Conservation (phyloP, 2,797 vertebrate species). For the Thamnophis elegans region DNA sequence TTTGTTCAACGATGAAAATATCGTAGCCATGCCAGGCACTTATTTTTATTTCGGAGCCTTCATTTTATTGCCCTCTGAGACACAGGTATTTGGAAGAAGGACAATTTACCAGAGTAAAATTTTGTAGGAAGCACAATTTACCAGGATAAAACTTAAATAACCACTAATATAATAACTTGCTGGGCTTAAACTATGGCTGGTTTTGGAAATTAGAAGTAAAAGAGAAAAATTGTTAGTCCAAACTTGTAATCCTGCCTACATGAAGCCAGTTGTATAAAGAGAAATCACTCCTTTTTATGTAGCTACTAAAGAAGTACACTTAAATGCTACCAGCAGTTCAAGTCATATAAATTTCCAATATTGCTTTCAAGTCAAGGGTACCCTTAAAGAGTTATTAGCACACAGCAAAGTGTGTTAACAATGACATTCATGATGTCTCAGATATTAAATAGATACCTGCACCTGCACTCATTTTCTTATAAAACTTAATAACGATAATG, state of each 20-base stretch:
- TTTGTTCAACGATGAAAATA: slow-evolving; percentile 53
- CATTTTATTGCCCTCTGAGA: slow-evolving; percentile 52
- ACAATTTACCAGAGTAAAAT: slow-evolving; percentile 36
- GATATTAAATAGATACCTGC: slow-evolving; percentile 76
- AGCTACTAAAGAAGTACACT: slow-evolving; percentile 66
- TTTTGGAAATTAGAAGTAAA: background rate
- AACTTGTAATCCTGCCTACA: slow-evolving; percentile 58
- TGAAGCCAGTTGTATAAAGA: slow-evolving; percentile 63
- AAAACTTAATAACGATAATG: slow-evolving; percentile 79
- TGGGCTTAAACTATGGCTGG: slow-evolving; percentile 36
- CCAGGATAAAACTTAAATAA: slow-evolving; percentile 48
- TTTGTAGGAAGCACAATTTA: slow-evolving; percentile 33
- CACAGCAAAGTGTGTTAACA: slow-evolving; percentile 72
- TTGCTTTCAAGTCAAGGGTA: slow-evolving; percentile 73
- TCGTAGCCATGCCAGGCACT: slow-evolving; percentile 31
- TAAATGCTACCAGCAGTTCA: slow-evolving; percentile 69
- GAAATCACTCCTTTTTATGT: slow-evolving; percentile 66
- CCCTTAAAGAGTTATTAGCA: slow-evolving; percentile 76
- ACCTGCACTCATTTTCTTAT: slow-evolving; percentile 75
- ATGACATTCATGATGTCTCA: slow-evolving; percentile 77
- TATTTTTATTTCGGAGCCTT: slow-evolving; percentile 47
- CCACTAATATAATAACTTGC: slow-evolving; percentile 35
- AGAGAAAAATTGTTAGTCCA: slow-evolving; percentile 34
- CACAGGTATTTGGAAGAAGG: slow-evolving; percentile 26
- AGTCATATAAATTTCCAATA: slow-evolving; percentile 74